Conservation (phyloP, 2,113 vertebrate genomes). For the Silurus asotus region DNA sequence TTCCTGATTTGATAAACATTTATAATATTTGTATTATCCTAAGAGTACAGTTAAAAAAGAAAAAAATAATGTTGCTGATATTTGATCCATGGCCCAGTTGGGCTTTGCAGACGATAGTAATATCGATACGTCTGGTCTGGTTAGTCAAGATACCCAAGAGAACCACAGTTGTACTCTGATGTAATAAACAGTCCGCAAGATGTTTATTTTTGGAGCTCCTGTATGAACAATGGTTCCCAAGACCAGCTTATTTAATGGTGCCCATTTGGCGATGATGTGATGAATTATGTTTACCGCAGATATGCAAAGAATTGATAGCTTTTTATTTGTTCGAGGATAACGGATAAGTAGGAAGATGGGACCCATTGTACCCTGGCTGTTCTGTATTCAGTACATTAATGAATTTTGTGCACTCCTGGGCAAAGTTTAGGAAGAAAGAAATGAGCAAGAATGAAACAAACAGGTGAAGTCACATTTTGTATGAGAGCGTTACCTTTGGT, state of each 20-base stretch:
- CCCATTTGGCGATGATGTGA: background rate
- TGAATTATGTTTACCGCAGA: background rate
- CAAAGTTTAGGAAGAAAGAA: too few species aligned
- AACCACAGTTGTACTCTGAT: background rate
- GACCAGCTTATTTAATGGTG: conserved; percentile 14
- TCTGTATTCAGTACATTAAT: background rate
- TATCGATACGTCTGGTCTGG: background rate
- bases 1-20: background rate
- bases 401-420: background rate
- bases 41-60: background rate
- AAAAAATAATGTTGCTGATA: background rate
- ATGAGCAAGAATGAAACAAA: too few species aligned
- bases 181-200: conserved; percentile 14
- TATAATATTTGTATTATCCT: background rate
- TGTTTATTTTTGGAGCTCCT: background rate
- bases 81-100: background rate
- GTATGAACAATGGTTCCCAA: background rate
- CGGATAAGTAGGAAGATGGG: background rate
- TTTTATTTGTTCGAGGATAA: background rate
- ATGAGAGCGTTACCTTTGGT: too few species aligned
- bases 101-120: background rate
- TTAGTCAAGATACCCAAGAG: conserved; percentile 9
- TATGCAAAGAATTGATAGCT: background rate
- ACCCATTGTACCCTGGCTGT: background rate
- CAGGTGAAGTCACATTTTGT: too few species aligned